Conservation (phyloP, 92 coral and sea anemone genomes). For the Epizoanthus ramosus region DNA sequence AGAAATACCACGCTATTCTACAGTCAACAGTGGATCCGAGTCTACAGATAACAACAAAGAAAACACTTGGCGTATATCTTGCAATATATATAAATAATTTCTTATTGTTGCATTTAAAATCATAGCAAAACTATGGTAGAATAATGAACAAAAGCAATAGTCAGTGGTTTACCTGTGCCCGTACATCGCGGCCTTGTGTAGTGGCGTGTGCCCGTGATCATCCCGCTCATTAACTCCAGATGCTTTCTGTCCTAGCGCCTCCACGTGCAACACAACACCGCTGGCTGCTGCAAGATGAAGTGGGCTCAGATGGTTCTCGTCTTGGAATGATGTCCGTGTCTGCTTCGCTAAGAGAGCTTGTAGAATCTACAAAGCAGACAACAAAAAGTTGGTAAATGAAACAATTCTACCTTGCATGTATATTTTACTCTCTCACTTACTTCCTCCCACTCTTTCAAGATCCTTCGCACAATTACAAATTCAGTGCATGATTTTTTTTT, state of each 20-base stretch:
- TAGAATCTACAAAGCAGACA: constrained; percentile 52
- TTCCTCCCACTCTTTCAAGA: too few relatives aligned
- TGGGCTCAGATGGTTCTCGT: constrained; percentile 76
- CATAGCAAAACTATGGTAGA: background rate
- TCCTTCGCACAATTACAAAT: too few relatives aligned
- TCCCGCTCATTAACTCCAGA: constrained; percentile 71
- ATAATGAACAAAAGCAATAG: background rate
- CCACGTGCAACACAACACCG: constrained; percentile 67
- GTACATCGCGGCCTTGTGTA: constrained; percentile 74
- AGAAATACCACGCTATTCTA: too few relatives aligned
- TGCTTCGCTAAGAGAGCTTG: constrained; percentile 62
- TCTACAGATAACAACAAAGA: too few relatives aligned
- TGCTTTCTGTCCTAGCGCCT: constrained; percentile 62
- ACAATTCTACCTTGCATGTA: background rate
- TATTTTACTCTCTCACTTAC: too few relatives aligned
- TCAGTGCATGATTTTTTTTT: too few relatives aligned
- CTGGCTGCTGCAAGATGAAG: constrained; percentile 79
- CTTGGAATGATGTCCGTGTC: constrained; percentile 57
- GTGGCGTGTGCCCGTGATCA: constrained; percentile 70
- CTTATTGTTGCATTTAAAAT: too few relatives aligned
- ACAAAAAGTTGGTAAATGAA: background rate
- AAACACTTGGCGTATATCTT: too few relatives aligned
- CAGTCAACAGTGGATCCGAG: too few relatives aligned
- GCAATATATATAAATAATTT: too few relatives aligned
- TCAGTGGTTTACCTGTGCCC: constrained; percentile 64